These are phyloP conservation scores for Heliconius ismenius DNA, from an alignment of 2,888 invertebrate species.

Conservation along the genomic window DNA sequence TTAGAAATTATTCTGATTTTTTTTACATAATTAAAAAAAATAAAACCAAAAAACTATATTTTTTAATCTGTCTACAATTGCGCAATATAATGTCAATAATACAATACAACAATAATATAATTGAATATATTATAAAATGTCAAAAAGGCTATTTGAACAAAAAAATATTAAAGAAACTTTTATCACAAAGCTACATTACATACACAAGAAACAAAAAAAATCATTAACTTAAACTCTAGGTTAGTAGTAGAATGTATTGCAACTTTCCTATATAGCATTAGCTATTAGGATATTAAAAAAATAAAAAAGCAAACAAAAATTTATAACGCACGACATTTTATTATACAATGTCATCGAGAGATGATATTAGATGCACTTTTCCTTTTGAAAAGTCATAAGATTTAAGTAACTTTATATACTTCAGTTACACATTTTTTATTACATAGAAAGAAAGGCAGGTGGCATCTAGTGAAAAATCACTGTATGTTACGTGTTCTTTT, in stretches of 20 bases:
- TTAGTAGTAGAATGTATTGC: conserved; percentile 67
- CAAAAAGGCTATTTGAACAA: background rate
- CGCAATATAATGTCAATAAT: conserved; percentile 7
- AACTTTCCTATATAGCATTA: conserved; percentile 57
- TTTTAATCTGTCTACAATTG: conserved; percentile 15
- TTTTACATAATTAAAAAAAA: background rate
- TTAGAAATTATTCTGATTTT: background rate
- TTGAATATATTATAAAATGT: conserved; percentile 5
- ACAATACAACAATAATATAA: conserved; percentile 15
- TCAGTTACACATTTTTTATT: background rate
- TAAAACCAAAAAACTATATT: conserved; percentile 3
- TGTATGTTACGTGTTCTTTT: background rate
- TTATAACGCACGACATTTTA: conserved; percentile 28
- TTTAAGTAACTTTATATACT: background rate
- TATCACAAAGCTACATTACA: background rate
- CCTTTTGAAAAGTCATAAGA: background rate
- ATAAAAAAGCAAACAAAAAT: conserved; percentile 33
- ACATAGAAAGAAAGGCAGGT: background rate
- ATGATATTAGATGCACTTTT: conserved; percentile 10
- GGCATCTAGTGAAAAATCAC: background rate
- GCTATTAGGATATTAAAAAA: conserved; percentile 20
- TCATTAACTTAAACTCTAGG: conserved; percentile 60
- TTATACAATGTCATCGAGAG: conserved; percentile 30
- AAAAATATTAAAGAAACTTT: conserved; percentile 2
- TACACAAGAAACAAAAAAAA: conserved; percentile 3